phyloP scores from a whole-genome alignment of 2,797 vertebrate species.

The Sciurus vulgaris region DNA sequence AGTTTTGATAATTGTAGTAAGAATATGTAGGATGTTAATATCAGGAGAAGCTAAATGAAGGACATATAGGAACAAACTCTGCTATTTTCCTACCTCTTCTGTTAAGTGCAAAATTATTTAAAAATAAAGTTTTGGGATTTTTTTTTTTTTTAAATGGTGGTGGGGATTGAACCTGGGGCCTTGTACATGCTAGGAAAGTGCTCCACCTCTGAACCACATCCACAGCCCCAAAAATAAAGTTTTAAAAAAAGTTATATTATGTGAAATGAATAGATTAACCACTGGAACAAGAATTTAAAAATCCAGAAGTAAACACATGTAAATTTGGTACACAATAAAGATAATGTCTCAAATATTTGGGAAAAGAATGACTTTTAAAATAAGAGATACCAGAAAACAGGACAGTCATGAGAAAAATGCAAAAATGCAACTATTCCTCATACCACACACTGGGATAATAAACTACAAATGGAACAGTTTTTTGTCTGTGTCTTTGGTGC shows the following conservation, averaged over 20 bases:
- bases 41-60: background rate
- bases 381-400: background rate
- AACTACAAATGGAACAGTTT: background rate
- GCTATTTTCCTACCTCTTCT: conserved; percentile 36
- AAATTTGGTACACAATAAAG: conserved; percentile 9
- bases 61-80: background rate
- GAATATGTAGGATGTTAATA: background rate
- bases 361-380: conserved; percentile 24
- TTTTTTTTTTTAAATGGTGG: too few relatives aligned
- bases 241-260: background rate
- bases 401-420: background rate
- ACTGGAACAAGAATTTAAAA: background rate
- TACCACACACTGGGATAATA: background rate
- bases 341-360: background rate
- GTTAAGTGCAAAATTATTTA: background rate
- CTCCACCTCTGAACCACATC: too few relatives aligned
- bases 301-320: background rate
- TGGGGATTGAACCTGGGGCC: too few relatives aligned
- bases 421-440: background rate
- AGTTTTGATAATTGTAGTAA: background rate
- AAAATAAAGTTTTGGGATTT: background rate
- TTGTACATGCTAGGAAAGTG: too few relatives aligned
- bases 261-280: background rate
- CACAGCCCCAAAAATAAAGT: too few relatives aligned
- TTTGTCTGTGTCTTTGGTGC: too few relatives aligned